phyloP scores from a whole-genome alignment of 1,140 invertebrate species.

The Paracyclopina nana region DNA sequence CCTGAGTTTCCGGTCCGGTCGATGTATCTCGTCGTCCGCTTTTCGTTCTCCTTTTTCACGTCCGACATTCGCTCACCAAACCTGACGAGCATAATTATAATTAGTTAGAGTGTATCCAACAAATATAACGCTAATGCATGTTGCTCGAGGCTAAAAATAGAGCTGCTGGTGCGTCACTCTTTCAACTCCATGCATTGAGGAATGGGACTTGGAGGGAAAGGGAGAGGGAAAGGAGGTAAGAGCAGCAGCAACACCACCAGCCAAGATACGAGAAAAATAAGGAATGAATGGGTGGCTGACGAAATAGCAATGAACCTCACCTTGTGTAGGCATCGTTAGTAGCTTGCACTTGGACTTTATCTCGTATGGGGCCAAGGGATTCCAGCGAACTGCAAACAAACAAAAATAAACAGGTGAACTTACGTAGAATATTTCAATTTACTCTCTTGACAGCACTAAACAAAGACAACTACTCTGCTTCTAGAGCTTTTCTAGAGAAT shows the following conservation, averaged over 20 bases:
- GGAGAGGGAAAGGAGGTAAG: no score
- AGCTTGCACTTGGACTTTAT: slow-evolving; percentile 8
- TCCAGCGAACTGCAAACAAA: slow-evolving; percentile 3
- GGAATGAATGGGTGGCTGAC: no score
- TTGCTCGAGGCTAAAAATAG: no score
- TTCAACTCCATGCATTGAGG: no score
- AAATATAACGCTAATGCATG: no score
- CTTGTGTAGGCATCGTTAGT: slow-evolving; percentile 12
- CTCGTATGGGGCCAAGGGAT: slow-evolving; percentile 4
- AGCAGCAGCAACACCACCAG: no score
- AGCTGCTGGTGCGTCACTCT: no score
- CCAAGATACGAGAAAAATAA: no score
- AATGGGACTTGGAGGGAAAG: no score
- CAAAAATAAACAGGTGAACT: not conserved
- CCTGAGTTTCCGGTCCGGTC: not conserved
- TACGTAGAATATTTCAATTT: not conserved
- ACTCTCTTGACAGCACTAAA: not conserved
- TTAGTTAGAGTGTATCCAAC: no score
- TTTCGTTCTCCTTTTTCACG: slow-evolving; percentile 7
- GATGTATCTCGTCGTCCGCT: not conserved
- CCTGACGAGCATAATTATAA: not conserved
- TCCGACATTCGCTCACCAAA: slow-evolving; percentile 11
- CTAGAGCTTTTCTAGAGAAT: not conserved
- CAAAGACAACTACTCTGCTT: not conserved
- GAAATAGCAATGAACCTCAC: not conserved